Evolutionary conservation across 2,888 invertebrate species (phyloP), one percentile per base, ranked within the genome.

Genomic region (Calameuta idolon): DNA sequence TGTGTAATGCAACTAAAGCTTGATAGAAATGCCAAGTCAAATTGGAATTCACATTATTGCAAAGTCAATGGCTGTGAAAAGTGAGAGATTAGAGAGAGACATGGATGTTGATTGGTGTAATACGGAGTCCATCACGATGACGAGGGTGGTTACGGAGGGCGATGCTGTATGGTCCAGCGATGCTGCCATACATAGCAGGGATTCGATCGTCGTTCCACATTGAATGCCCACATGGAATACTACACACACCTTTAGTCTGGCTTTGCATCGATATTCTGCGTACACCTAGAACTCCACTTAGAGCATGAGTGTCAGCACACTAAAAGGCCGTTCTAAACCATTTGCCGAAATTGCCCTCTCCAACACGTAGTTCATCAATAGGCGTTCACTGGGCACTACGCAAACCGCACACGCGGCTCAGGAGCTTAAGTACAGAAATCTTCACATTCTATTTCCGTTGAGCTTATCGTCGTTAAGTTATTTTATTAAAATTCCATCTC

Each of bases 321-420:
- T 55, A 55, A 55, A 55, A 55, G 55, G 55, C 23, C 55, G 55
- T 55, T 79, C 81, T 79, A 78, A 81, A 84, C 83, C 81, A 83
- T 84, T 84, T 75, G 75, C 79, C 78, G 81, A 81, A 83, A 84
- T 83, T 83, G 82, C 80, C 80, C 81, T 23, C 55, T 55, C 2
- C 55, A 34, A 34, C 80, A 76, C 75, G 77, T 81, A 80, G 77
- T 81, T 81, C 85, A 77, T 82, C 83, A 79, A 83, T 83, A 55
- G 55, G 23, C 55, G 55, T 55, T 9, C 55, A 55, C 23, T 23
- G 23, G 1, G 9, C 9, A 55, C 40, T 40, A 40, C 4, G 55
- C 23, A 23, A 55, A 55, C 23, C 55, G 23, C 23, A 55, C 55
- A 5, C 9, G 23, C 23, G 23, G 5, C 23, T 2, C 23, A 55